Conservation (phyloP, 2,113 vertebrate species). For the Fregata magnificens region DNA sequence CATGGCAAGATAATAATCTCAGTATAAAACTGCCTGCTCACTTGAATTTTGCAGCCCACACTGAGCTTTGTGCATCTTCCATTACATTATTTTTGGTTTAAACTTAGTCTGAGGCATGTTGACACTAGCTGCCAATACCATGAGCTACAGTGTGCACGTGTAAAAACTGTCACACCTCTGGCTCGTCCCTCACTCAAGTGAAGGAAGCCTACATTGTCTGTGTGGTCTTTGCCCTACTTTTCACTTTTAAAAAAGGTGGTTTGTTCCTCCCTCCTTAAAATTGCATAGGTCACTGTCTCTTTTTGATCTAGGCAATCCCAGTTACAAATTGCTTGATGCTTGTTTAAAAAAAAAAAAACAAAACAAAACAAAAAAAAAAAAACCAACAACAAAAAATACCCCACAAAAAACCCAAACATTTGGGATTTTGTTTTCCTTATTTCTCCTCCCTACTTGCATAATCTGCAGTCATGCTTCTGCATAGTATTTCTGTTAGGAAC, state of each 20-base stretch:
- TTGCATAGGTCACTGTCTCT: not conserved
- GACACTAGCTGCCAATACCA: not conserved
- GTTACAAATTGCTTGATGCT: not conserved
- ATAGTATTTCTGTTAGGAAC: not conserved
- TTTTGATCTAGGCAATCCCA: not conserved
- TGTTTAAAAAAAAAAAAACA: not conserved
- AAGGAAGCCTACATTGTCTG: not conserved
- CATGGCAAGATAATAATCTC: not conserved
- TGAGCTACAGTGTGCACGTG: accelerated
- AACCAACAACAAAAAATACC: not conserved
- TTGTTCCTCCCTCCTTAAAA: not conserved
- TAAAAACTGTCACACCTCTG: not conserved
- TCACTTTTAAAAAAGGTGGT: not conserved
- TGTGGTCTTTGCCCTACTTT: not conserved
- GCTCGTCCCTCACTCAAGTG: not conserved
- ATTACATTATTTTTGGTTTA: not conserved
- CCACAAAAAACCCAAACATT: not conserved
- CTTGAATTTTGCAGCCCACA: not conserved
- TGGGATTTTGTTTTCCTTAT: not conserved
- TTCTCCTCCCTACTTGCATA: not conserved
- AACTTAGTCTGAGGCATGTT: not conserved
- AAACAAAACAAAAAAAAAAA: too few species aligned
- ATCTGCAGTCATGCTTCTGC: not conserved
- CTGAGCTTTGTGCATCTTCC: not conserved
- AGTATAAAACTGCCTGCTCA: not conserved